Conservation (phyloP, 1,140 invertebrate genomes). For the Fopius arisanus region DNA sequence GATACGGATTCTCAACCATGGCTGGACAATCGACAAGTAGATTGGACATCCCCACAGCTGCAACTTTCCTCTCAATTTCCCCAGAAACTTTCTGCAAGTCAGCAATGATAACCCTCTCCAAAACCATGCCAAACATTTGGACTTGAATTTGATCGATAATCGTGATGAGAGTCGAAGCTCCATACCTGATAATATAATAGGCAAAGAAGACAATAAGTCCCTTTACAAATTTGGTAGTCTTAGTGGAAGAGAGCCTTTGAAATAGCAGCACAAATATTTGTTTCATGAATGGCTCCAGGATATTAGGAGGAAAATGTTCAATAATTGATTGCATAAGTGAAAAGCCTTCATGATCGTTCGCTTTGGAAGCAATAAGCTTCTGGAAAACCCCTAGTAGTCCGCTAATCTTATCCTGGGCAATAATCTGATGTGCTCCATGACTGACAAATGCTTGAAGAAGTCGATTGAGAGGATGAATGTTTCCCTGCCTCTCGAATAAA, state of each 20-base stretch:
- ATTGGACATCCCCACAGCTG: conserved; percentile 87
- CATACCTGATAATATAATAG: conserved; percentile 83
- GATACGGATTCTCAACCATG: conserved; percentile 73
- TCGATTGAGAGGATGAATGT: conserved; percentile 89
- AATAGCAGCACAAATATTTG: conserved; percentile 93
- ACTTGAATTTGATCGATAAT: conserved; percentile 88
- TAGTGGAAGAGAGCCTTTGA: conserved; percentile 88
- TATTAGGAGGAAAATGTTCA: conserved; percentile 74
- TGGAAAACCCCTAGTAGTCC: conserved; percentile 94
- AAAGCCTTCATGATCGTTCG: conserved; percentile 97
- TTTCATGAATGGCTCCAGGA: conserved; percentile 80
- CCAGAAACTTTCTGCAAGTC: conserved; percentile 89
- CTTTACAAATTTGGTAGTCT: conserved; percentile 93
- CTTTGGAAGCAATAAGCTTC: conserved; percentile 94
- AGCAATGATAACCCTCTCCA: conserved; percentile 85
- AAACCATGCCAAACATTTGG: conserved; percentile 93
- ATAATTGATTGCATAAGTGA: conserved; percentile 87
- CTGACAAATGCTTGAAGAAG: conserved; percentile 87
- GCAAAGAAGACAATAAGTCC: conserved; percentile 90
- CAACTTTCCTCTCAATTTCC: conserved; percentile 84
- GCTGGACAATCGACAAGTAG: conserved; percentile 80
- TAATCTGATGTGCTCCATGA: conserved; percentile 77
- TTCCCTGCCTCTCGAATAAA: conserved; percentile 91
- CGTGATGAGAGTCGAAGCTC: conserved; percentile 74
- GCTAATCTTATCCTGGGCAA: conserved; percentile 75